phyloP scores from a whole-genome alignment of 2,888 invertebrate species.

The Molorchus minor region DNA sequence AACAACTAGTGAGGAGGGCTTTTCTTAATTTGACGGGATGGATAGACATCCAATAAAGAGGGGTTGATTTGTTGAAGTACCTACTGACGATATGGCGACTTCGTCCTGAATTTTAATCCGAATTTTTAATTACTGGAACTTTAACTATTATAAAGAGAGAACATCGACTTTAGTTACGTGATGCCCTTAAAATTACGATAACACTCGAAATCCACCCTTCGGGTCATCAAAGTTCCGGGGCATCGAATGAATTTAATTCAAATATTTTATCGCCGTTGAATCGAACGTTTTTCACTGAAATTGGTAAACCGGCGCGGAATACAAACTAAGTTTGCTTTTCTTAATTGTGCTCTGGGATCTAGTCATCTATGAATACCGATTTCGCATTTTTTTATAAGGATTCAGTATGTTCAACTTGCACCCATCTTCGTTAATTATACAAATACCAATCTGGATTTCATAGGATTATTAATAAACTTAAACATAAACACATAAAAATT shows the following conservation, averaged over 20 bases:
- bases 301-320: conserved; percentile 34
- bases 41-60: too few species aligned
- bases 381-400: neutral
- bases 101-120: neutral
- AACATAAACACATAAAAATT: too few species aligned
- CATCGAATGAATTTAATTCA: conserved; percentile 34
- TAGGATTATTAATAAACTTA: too few species aligned
- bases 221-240: conserved; percentile 28
- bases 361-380: conserved; percentile 22
- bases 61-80: neutral
- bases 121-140: conserved; percentile 11
- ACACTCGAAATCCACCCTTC: conserved; percentile 33
- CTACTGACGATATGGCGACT: neutral
- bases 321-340: conserved; percentile 33
- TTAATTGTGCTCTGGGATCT: conserved; percentile 30
- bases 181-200: conserved; percentile 33
- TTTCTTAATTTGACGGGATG: too few species aligned
- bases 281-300: conserved; percentile 35
- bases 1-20: too few species aligned
- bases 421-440: too few species aligned
- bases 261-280: conserved; percentile 35
- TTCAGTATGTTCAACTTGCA: too few species aligned
- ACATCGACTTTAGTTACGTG: conserved; percentile 24
- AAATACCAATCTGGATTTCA: neutral
- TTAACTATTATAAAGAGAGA: conserved; percentile 1